phyloP scores from a whole-genome alignment of 2,797 vertebrate genomes.

The Gephyroberyx darwinii region DNA sequence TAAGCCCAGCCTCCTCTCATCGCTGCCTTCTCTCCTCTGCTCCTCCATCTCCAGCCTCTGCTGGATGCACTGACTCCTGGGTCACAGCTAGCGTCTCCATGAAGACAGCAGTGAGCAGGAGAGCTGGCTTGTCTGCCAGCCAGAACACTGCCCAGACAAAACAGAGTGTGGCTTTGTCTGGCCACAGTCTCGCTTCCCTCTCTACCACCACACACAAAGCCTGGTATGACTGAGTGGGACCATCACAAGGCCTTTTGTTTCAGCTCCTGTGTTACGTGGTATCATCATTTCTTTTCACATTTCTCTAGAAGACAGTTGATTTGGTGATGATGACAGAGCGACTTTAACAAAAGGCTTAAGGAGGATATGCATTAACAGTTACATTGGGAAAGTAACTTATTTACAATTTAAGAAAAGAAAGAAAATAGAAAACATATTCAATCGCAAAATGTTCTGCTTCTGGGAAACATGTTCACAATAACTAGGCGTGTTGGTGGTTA shows the following conservation, averaged over 20 bases:
- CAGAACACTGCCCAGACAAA: slow-evolving; percentile 38
- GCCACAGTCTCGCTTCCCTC: slow-evolving; percentile 40
- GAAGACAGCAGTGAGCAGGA: slow-evolving; percentile 25
- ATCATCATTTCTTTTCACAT: slow-evolving; percentile 30
- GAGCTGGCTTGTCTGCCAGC: not conserved
- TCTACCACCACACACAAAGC: slow-evolving; percentile 57
- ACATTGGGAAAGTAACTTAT: not conserved
- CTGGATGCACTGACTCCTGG: slow-evolving; percentile 13
- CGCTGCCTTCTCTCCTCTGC: slow-evolving; percentile 1
- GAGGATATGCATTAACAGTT: not conserved
- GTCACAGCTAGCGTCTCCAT: slow-evolving; percentile 24
- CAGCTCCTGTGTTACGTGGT: slow-evolving; percentile 34
- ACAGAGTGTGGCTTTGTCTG: slow-evolving; percentile 69
- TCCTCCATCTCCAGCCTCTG: not conserved
- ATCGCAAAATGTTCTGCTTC: too few species aligned
- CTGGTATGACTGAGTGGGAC: slow-evolving; percentile 64
- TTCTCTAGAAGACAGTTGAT: slow-evolving; percentile 11
- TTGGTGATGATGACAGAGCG: not conserved
- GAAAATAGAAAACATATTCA: too few species aligned
- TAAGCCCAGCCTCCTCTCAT: not conserved
- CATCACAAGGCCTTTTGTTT: slow-evolving; percentile 70
- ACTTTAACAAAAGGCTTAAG: not conserved
- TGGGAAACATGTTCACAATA: not conserved
- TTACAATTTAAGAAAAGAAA: not conserved
- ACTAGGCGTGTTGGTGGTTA: not conserved